phyloP scores from a whole-genome alignment of 2,113 vertebrate genomes.

The Brachypteracias leptosomus region DNA sequence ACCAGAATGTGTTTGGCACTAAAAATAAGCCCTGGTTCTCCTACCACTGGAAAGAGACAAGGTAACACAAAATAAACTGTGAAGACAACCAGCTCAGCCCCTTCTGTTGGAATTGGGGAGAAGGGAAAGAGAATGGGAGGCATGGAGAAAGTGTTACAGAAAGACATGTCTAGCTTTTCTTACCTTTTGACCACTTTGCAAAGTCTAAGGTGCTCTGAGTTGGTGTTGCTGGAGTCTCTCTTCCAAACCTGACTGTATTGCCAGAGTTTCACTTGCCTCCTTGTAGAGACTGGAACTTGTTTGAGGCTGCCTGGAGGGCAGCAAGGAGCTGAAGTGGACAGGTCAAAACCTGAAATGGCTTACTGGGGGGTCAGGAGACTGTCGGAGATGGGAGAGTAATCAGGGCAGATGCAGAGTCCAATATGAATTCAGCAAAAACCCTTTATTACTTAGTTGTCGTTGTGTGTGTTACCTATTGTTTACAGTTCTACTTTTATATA shows the following conservation, averaged over 20 bases:
- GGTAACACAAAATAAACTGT: not conserved
- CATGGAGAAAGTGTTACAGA: not conserved
- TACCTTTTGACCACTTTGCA: not conserved
- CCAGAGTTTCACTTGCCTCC: not conserved
- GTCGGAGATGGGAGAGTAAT: no score
- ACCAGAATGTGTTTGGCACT: not conserved
- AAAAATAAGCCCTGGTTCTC: not conserved
- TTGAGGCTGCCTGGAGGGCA: not conserved
- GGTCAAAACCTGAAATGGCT: not conserved
- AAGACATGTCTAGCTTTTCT: not conserved
- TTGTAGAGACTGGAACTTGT: not conserved
- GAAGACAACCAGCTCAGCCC: not conserved
- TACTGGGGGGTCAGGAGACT: rapidly evolving
- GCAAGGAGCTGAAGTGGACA: not conserved
- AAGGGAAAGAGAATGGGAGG: not conserved
- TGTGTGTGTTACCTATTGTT: no score
- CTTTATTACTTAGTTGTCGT: no score
- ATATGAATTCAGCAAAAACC: no score
- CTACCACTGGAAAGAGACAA: not conserved
- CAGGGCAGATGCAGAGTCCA: no score
- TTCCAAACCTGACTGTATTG: not conserved
- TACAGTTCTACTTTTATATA: no score
- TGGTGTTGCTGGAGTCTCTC: not conserved
- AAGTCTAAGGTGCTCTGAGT: not conserved
- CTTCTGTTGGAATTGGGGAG: not conserved